Evolutionary conservation across 2,113 vertebrate genomes (phyloP).

Genomic region (Proteles cristata): DNA sequence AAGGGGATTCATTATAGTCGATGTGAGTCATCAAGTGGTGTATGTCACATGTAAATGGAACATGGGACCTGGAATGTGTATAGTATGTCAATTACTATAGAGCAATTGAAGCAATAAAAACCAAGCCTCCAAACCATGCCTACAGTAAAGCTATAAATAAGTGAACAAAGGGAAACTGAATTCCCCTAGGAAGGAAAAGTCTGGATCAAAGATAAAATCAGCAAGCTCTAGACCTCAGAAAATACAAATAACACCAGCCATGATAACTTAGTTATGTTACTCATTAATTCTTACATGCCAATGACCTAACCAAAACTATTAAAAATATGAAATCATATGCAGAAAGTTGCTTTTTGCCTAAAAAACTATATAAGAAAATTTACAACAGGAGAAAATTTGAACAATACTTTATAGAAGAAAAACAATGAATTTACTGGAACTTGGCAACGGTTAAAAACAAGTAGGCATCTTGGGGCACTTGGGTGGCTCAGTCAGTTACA

Average conservation of each 20-base stretch:
- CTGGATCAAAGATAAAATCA: constrained; percentile 18
- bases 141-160: constrained; percentile 56
- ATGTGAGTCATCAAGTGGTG: constrained; percentile 26
- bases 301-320: constrained; percentile 3
- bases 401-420: neutral
- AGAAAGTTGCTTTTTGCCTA: constrained; percentile 1
- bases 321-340: constrained; percentile 24
- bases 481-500: too few species aligned
- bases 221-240: constrained; percentile 24
- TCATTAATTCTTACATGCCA: constrained; percentile 17
- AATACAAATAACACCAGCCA: constrained; percentile 52
- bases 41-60: constrained; percentile 54
- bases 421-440: neutral
- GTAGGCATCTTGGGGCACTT: neutral
- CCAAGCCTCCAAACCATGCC: constrained; percentile 47
- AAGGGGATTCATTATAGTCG: constrained; percentile 41
- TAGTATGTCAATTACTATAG: constrained; percentile 54
- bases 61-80: constrained; percentile 14
- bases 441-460: constrained; percentile 40
- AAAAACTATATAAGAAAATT: neutral
- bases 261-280: constrained; percentile 21
- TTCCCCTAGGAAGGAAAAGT: constrained; percentile 39
- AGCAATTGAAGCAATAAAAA: constrained; percentile 62
- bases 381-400: neutral
- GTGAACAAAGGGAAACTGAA: constrained; percentile 49